Evolutionary conservation across 2,797 vertebrate genomes (phyloP), one percentile per base, ranked within the genome.

Genomic region (Pantherophis alleghaniensis): DNA sequence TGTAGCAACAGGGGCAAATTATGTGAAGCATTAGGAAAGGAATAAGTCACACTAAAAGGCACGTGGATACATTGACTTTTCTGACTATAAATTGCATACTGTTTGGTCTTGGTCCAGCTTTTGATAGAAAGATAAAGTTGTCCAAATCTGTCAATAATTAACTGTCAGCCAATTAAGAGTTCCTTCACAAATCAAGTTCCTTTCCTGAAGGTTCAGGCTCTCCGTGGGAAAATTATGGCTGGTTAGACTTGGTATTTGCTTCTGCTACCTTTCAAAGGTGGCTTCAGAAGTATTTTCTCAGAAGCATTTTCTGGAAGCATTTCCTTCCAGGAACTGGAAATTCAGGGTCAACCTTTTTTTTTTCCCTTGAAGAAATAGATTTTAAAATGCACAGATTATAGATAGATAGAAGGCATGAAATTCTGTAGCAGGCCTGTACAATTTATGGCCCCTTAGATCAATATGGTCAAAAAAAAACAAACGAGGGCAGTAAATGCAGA

Each of bases 81-180:
- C 95, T 66, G 90, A 92, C 93, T 96, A 94, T 94, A 95, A 96
- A 97, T 93, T 95, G 96, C 95, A 94, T 92, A 92, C 95, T 94
- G 79, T 95, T 95, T 97, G 97, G 95, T 97, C 95, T 95, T 86
- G 63, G 95, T 96, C 96, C 95, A 95, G 92, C 94, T 96, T 94
- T 94, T 96, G 97, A 98, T 96, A 93, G 94, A 96, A 95, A 97
- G 97, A 98, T 97, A 97, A 97, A 96, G 96, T 96, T 95, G 95
- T 94, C 97, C 95, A 96, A 95, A 97, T 95, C 96, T 96, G 97
- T 97, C 97, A 97, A 97, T 96, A 97, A 97, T 97, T 97, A 97
- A 97, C 97, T 93, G 83, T 94, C 95, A 92, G 95, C 95, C 95
- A 95, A 93, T 96, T 96, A 97, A 96, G 55, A 93, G 93, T 95